These are phyloP conservation scores for Argya squamiceps DNA, from an alignment of 2,797 vertebrate species.

Conservation along the genomic window DNA sequence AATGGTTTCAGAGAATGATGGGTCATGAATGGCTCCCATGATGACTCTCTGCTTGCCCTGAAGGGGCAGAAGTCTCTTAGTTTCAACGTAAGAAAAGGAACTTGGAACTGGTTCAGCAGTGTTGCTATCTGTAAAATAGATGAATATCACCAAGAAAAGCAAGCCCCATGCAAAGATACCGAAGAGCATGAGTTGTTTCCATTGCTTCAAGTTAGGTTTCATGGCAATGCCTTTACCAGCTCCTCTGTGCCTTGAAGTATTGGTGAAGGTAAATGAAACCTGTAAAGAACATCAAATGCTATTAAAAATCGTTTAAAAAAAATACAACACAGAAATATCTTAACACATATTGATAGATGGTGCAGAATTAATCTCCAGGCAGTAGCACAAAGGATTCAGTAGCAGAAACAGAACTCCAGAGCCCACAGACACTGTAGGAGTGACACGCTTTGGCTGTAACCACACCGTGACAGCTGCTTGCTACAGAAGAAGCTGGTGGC, in stretches of 20 bases:
- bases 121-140: slow-evolving; percentile 92
- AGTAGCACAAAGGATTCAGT: not conserved
- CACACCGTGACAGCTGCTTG: slow-evolving; percentile 47
- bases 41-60: slow-evolving; percentile 84
- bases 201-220: slow-evolving; percentile 85
- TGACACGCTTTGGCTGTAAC: not conserved
- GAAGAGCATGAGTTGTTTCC: slow-evolving; percentile 90
- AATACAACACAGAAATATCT: not conserved
- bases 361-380: not conserved
- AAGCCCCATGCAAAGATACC: slow-evolving; percentile 94
- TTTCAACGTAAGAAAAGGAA: slow-evolving; percentile 87
- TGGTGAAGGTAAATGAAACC: slow-evolving; percentile 53
- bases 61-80: slow-evolving; percentile 85
- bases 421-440: slow-evolving; percentile 3
- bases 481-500: slow-evolving; percentile 56
- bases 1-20: slow-evolving; percentile 60
- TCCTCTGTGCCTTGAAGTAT: slow-evolving; percentile 40
- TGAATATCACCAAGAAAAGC: slow-evolving; percentile 90
- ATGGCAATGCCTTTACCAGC: slow-evolving; percentile 75
- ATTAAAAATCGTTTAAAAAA: not conserved
- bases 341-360: not conserved
- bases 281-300: slow-evolving; percentile 58
- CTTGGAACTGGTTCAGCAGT: slow-evolving; percentile 84
- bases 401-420: slow-evolving; percentile 32
- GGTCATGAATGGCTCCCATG: slow-evolving; percentile 81